These are phyloP conservation scores for Tryphoninae sp. DNA, from an alignment of 2,888 invertebrate species.

Conservation along the genomic window DNA sequence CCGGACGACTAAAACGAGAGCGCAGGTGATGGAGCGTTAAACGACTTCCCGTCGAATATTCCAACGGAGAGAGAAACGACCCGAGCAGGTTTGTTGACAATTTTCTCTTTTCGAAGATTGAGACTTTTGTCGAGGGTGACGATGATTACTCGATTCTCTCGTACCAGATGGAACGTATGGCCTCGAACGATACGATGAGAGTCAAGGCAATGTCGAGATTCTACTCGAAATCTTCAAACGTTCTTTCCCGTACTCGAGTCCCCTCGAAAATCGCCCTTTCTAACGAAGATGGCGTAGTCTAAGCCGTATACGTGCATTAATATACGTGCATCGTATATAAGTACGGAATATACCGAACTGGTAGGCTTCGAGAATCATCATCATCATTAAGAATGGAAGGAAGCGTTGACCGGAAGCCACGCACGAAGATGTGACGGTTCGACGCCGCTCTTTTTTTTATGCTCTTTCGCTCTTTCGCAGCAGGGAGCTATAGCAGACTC, in stretches of 20 bases:
- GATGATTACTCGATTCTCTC: slow-evolving; percentile 41
- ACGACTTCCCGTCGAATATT: slow-evolving; percentile 50
- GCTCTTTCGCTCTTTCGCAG: slow-evolving; percentile 42
- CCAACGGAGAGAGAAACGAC: slow-evolving; percentile 20
- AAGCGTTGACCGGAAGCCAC: slow-evolving; percentile 79
- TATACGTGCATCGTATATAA: slow-evolving; percentile 17
- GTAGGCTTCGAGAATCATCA: slow-evolving; percentile 65
- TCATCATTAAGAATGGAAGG: slow-evolving; percentile 78
- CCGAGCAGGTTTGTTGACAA: slow-evolving; percentile 40
- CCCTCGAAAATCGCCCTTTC: background rate
- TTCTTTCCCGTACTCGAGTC: slow-evolving; percentile 40
- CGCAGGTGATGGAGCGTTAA: slow-evolving; percentile 51
- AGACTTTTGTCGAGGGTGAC: slow-evolving; percentile 33
- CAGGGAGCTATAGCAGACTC: slow-evolving; percentile 24
- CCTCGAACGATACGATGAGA: slow-evolving; percentile 10
- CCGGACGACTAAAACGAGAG: slow-evolving; percentile 21
- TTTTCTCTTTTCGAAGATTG: slow-evolving; percentile 34
- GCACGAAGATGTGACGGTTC: slow-evolving; percentile 79
- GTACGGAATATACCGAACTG: slow-evolving; percentile 45
- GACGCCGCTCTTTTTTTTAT: slow-evolving; percentile 56
- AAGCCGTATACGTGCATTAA: slow-evolving; percentile 8
- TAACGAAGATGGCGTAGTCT: background rate
- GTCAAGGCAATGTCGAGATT: slow-evolving; percentile 33
- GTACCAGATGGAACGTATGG: slow-evolving; percentile 39
- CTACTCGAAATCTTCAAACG: slow-evolving; percentile 34